Evolutionary conservation across 2,113 vertebrate species (phyloP).

Genomic region (Arenaria interpres): DNA sequence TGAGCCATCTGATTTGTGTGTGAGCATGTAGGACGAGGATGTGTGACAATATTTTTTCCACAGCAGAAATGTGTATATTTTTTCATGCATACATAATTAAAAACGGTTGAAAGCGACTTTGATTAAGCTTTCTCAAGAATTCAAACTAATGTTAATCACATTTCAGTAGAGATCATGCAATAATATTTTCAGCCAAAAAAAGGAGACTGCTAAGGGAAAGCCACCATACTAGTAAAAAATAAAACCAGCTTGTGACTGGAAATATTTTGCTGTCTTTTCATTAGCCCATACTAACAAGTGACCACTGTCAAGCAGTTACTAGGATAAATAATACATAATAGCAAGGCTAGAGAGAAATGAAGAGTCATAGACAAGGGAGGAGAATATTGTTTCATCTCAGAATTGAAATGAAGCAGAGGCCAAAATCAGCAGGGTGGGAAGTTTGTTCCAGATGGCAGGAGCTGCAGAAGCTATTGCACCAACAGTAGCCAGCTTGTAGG

Average conservation of each 20-base stretch:
- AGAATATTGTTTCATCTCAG: constrained; percentile 57
- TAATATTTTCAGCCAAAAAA: constrained; percentile 11
- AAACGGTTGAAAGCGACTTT: constrained; percentile 55
- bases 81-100: constrained; percentile 62
- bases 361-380: constrained; percentile 11
- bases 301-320: constrained; percentile 38
- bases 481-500: constrained; percentile 48
- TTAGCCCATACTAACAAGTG: constrained; percentile 9
- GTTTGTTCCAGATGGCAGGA: constrained; percentile 60
- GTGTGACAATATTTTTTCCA: constrained; percentile 23
- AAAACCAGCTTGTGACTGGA: background rate
- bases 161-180: constrained; percentile 19
- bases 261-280: constrained; percentile 16
- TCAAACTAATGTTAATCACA: constrained; percentile 56
- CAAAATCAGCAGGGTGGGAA: constrained; percentile 61
- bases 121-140: constrained; percentile 60
- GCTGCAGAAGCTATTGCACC: constrained; percentile 47
- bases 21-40: background rate
- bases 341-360: constrained; percentile 24
- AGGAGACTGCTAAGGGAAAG: background rate
- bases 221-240: background rate
- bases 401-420: constrained; percentile 34
- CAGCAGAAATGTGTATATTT: constrained; percentile 26
- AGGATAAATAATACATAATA: constrained; percentile 42
- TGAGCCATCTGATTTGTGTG: constrained; percentile 34